These are phyloP conservation scores for Potamarius usumacintae DNA, from an alignment of 2,113 vertebrate genomes.

Conservation along the genomic window DNA sequence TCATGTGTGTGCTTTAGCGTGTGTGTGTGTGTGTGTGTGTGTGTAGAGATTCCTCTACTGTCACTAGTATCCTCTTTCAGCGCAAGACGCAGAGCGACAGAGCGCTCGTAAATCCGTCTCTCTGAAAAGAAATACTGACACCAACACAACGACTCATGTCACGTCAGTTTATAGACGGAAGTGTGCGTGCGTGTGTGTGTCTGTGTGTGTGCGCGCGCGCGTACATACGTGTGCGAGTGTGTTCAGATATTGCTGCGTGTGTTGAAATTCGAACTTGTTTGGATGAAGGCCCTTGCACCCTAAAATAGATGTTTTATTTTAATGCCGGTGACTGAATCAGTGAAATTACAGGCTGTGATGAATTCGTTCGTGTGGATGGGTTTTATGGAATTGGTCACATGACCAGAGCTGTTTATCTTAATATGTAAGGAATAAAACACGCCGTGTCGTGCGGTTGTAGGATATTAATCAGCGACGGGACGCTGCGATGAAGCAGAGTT, in stretches of 20 bases:
- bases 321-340: neutral
- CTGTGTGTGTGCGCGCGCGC: slow-evolving; percentile 20
- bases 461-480: neutral
- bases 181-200: slow-evolving; percentile 27
- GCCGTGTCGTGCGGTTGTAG: neutral
- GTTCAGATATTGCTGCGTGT: neutral
- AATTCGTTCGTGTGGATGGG: neutral
- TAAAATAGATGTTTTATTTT: slow-evolving; percentile 21
- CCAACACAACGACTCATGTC: neutral
- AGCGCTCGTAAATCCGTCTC: slow-evolving; percentile 37
- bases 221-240: neutral
- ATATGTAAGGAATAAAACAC: neutral
- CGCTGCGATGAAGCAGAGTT: neutral
- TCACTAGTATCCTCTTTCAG: slow-evolving; percentile 71
- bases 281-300: neutral
- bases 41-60: slow-evolving; percentile 67
- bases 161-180: neutral
- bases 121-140: slow-evolving; percentile 13
- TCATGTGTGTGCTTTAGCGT: slow-evolving; percentile 14
- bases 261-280: neutral
- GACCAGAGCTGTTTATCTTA: neutral
- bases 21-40: slow-evolving; percentile 29
- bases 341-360: neutral
- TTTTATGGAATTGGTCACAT: neutral
- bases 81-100: slow-evolving; percentile 46